phyloP scores from a whole-genome alignment of 2,888 invertebrate genomes.

The Cantharis rustica region DNA sequence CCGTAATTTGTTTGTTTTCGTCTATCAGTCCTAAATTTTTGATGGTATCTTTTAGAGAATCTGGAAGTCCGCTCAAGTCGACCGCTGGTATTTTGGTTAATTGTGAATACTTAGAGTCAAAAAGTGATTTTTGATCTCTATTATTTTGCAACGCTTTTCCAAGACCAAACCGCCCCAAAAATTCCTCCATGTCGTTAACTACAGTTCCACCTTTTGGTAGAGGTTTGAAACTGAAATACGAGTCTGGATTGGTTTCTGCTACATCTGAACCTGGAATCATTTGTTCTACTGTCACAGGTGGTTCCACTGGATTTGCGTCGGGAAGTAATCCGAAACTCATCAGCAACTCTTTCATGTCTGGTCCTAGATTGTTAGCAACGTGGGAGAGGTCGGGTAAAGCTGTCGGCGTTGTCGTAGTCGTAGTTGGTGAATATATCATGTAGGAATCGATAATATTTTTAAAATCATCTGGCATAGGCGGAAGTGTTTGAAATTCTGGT shows the following conservation, averaged over 20 bases:
- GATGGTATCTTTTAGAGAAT: slow-evolving; percentile 47
- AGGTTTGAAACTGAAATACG: slow-evolving; percentile 54
- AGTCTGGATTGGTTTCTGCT: slow-evolving; percentile 46
- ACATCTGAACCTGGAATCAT: slow-evolving; percentile 27
- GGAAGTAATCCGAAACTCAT: slow-evolving; percentile 57
- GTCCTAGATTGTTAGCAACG: slow-evolving; percentile 51
- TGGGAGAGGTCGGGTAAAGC: slow-evolving; percentile 47
- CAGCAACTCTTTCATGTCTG: slow-evolving; percentile 56
- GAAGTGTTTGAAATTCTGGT: background rate
- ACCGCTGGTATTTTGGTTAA: slow-evolving; percentile 41
- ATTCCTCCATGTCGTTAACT: slow-evolving; percentile 51
- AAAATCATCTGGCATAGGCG: background rate
- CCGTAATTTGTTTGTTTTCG: slow-evolving; percentile 26
- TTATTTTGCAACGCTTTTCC: slow-evolving; percentile 39
- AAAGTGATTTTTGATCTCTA: slow-evolving; percentile 31
- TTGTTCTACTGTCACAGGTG: slow-evolving; percentile 19
- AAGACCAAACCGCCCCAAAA: slow-evolving; percentile 51
- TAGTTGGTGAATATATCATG: background rate
- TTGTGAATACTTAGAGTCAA: slow-evolving; percentile 13
- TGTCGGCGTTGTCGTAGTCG: slow-evolving; percentile 31
- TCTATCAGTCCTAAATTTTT: slow-evolving; percentile 49
- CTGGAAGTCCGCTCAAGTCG: slow-evolving; percentile 52
- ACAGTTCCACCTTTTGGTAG: slow-evolving; percentile 47
- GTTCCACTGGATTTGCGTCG: slow-evolving; percentile 38
- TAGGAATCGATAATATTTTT: slow-evolving; percentile 6